phyloP scores from a whole-genome alignment of 2,888 invertebrate genomes.

The Caenorhabditis sinica region DNA sequence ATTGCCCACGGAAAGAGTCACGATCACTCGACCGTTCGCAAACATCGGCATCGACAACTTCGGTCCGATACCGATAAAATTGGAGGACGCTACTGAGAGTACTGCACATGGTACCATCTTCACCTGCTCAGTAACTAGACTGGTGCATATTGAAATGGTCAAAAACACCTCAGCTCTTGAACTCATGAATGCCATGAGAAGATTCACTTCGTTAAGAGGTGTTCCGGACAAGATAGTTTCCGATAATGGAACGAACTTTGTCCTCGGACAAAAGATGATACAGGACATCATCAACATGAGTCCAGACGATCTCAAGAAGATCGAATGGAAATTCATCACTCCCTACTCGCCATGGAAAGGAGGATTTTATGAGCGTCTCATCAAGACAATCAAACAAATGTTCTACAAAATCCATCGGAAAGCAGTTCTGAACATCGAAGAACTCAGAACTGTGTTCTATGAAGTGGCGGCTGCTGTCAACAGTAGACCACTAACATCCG shows the following conservation, averaged over 20 bases:
- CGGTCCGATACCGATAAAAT: too few species aligned
- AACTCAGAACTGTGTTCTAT: constrained; percentile 80
- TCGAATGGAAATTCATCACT: constrained; percentile 83
- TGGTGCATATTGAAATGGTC: constrained; percentile 62
- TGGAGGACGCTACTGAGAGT: constrained; percentile 52
- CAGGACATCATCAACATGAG: neutral
- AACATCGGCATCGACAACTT: constrained; percentile 36
- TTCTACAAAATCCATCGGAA: constrained; percentile 83
- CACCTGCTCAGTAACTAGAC: constrained; percentile 56
- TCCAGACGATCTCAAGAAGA: constrained; percentile 33
- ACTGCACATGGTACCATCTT: constrained; percentile 37
- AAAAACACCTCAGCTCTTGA: constrained; percentile 8
- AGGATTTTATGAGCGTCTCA: constrained; percentile 84
- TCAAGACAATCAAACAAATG: constrained; percentile 83
- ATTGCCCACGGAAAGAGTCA: constrained; percentile 50
- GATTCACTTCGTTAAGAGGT: constrained; percentile 62
- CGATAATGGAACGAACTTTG: constrained; percentile 83
- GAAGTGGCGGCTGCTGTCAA: constrained; percentile 83
- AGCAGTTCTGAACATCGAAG: constrained; percentile 84
- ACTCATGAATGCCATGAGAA: constrained; percentile 50
- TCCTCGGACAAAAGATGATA: constrained; percentile 78
- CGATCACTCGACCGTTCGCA: constrained; percentile 44
- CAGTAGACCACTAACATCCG: constrained; percentile 82
- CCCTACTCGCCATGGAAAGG: constrained; percentile 85
- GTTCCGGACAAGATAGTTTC: constrained; percentile 69